Evolutionary conservation across 2,113 vertebrate genomes (phyloP), one percentile per base, ranked within the genome.

Genomic region (Rattus norvegicus): DNA sequence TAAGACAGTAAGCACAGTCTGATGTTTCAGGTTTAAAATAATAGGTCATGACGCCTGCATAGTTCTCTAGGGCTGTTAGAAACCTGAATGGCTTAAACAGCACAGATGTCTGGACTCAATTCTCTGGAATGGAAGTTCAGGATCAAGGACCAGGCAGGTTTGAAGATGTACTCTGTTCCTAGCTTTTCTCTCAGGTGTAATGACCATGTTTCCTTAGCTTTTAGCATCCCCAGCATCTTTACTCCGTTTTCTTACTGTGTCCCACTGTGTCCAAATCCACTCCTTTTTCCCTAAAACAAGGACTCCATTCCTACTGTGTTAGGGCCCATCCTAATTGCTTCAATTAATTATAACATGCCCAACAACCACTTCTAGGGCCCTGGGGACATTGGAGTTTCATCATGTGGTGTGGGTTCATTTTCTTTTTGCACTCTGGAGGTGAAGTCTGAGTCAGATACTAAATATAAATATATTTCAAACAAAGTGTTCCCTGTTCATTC

Each of bases 211-310:
- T 52, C 43, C 43, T 49, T 87, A 22, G 39, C 63, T 52, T 87
- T 1, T 3, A 7, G 30, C 33, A 13, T 7, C 0, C 43, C 36
- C 2, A 3, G 4, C 9, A 20, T 86, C 63, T 52, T 67, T 16
- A 7, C 10, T 19, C 17, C 30, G 63, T 14, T 17, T 52, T 36
- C 43, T 69, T 12, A 6, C 59, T 24, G 43, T 7, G 28, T 33
- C 26, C 43, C 33, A 69, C 84, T 69, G 10, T 24, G 30, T 87
- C 43, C 28, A 69, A 47, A 43, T 14, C 26, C 19, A 67, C 14
- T 7, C 28, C 5, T 67, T 67, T 67, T 28, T 69, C 36, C 16
- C 67, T 69, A 69, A 69, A 49, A 43, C n/a, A 63, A 59, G n/a
- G 24, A 63, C 39, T 47, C 2, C 8, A 6, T 17, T 47, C 43